Base-by-base conservation (phyloP, 2,113 vertebrate species). In the Thamnaconus septentrionalis region DNA sequence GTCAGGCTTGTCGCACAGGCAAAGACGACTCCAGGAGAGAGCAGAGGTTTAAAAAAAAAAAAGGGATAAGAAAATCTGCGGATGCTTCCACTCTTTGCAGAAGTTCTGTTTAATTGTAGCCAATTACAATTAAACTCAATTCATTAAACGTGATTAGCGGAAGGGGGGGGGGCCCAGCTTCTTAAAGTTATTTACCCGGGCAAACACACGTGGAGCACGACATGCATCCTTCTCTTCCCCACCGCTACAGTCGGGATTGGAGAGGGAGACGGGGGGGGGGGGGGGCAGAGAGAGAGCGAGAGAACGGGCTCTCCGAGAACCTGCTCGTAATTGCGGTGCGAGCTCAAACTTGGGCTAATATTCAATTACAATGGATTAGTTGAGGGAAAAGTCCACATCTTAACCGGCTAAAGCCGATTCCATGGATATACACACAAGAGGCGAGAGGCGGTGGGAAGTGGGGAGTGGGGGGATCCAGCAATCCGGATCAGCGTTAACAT, bases 341-440 rank as follows among this genome's bases (percentile, higher is more conserved):
- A 79, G 80, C 82, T 88, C 63, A 84, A 87, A 89, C 69, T 79
- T 75, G 61, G 72, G 73, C 71, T 88, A 90, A 90, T 91, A 90
- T 90, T 89, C 86, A 90, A 90, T 92, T 91, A 86, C 74, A 60
- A 51, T 57, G 84, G 88, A 89, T 90, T 90, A 90, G 76, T 61
- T 68, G 64, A 62, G 63, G 76, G 80, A 83, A 76, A 65, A 81
- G 78, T 61, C 76, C 82, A 85, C 81, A 58, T 78, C 83, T 87
- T 71, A 68, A 78, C 69, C 66, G 62, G 75, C 85, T 78, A 86
- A 85, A 85, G 84, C 87, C 71, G 77, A 90, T 90, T 89, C 77
- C 75, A 75, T 10, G 78, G 85, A 83, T 83, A 84, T 75, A 66
- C 18, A 31, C 18, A 31, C 56, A 48, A 69, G 57, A 12, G 6